Conservation (phyloP, 2,113 vertebrate species). For the Gallinago media region DNA sequence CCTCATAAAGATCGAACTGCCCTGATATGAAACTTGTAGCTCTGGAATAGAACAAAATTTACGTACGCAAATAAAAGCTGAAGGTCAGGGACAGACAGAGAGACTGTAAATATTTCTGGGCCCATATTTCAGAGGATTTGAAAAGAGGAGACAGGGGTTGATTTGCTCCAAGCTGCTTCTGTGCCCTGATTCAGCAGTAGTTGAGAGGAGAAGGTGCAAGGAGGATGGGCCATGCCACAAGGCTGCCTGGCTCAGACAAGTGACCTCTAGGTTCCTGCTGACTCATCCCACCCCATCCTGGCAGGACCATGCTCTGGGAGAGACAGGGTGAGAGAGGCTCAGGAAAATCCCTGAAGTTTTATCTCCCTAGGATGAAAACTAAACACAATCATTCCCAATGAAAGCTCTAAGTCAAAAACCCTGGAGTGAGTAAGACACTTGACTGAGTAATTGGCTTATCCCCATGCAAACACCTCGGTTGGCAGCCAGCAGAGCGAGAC, state of each 20-base stretch:
- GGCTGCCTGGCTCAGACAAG: not conserved
- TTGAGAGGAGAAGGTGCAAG: not conserved
- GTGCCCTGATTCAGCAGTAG: slow-evolving; percentile 44
- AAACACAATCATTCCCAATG: not conserved
- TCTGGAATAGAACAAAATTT: slow-evolving; percentile 62
- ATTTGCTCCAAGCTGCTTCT: not conserved
- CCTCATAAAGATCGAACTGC: slow-evolving; percentile 74
- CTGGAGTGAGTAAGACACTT: not conserved
- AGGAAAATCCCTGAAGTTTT: not conserved
- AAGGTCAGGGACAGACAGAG: slow-evolving; percentile 60
- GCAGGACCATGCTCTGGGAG: not conserved
- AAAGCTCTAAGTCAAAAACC: not conserved
- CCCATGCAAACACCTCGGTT: not conserved
- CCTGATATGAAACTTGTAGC: slow-evolving; percentile 64
- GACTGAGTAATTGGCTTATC: not conserved
- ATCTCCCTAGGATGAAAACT: not conserved
- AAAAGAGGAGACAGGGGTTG: not conserved
- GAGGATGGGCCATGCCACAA: not conserved
- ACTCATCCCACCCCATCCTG: not conserved
- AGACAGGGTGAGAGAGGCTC: not conserved
- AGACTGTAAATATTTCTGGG: slow-evolving; percentile 58
- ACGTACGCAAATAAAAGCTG: slow-evolving; percentile 69
- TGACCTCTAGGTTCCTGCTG: not conserved
- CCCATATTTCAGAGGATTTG: not conserved
- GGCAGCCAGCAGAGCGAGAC: not conserved